Evolutionary conservation across 2,888 invertebrate genomes (phyloP), one percentile per base, ranked within the genome.

Genomic region (Laothoe populi): DNA sequence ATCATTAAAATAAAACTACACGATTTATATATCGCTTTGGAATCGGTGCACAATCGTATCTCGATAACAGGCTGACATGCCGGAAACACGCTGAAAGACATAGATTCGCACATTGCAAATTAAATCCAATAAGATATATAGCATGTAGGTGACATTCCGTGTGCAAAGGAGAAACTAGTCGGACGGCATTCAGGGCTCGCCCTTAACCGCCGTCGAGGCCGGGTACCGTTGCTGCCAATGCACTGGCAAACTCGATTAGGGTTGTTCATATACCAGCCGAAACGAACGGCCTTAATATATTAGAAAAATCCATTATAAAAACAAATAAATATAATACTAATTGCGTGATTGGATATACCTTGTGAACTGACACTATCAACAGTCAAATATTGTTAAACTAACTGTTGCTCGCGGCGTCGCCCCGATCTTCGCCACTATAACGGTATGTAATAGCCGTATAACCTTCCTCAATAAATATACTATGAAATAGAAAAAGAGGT

Each of bases 61-160:
- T 5, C 49, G 40, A 60, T 53, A 40, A 42, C 40, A 40, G 26
- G 38, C 26, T 35, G 26, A 42, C 38, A 53, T 53, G 40, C 60
- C 49, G 49, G 19, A 60, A 60, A 60, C 49, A 35, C 40, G 40
- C 11, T 60, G 42, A 60, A 49, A 66, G 19, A 10, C 49, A 45
- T 62, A 38, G 58, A 63, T 59, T 57, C 60, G 63, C 64, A 68
- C 62, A 59, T 68, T 67, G 68, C 67, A 72, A 74, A 76, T 73
- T 64, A 72, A 70, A 73, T 70, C 66, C 70, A 68, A 68, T 72
- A 68, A 70, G 70, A 70, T 72, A 49, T 60, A 60, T 60, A 49
- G 80, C 81, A 82, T 83, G 79, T 86, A 83, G 82, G 84, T 87
- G 87, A 86, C 88, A 90, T 90, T 88, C 88, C 83, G 74, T 67